Evolutionary conservation across 2,797 vertebrate species (phyloP).

Genomic region (Brachymystax lenok): DNA sequence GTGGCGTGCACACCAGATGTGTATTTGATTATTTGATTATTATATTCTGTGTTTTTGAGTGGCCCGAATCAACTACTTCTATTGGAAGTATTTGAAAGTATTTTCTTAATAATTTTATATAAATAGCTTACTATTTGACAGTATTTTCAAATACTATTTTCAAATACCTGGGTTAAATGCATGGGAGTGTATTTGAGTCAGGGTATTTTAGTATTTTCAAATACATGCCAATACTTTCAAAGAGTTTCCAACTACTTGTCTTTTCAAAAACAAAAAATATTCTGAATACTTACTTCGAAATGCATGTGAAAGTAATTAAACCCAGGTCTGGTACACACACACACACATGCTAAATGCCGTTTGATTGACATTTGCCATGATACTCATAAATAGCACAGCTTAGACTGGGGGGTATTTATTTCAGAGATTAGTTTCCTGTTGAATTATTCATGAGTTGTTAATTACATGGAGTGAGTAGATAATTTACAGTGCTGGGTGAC

Average conservation of each 20-base stretch:
- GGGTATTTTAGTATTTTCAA: too few species aligned
- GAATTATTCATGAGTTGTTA: slow-evolving; percentile 43
- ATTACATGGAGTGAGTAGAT: slow-evolving; percentile 32
- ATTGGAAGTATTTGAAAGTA: too few species aligned
- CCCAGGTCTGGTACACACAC: background rate
- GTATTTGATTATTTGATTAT: background rate
- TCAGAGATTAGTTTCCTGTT: slow-evolving; percentile 34
- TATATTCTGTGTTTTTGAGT: background rate
- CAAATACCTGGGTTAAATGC: too few species aligned
- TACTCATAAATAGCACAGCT: slow-evolving; percentile 30
- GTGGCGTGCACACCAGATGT: background rate
- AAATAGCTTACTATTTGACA: too few species aligned
- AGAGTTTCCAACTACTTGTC: background rate
- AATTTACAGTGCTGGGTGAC: slow-evolving; percentile 38
- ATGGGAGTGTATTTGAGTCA: too few species aligned
- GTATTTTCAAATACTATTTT: too few species aligned
- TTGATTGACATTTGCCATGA: slow-evolving; percentile 30
- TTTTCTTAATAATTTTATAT: too few species aligned
- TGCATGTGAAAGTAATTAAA: too few species aligned
- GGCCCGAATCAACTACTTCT: background rate
- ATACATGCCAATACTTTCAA: too few species aligned
- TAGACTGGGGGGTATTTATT: slow-evolving; percentile 31
- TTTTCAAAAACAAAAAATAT: background rate
- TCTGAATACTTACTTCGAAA: too few species aligned
- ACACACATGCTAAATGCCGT: background rate